Conservation (phyloP, 2,797 vertebrate genomes). For the Corythornis leucogaster region DNA sequence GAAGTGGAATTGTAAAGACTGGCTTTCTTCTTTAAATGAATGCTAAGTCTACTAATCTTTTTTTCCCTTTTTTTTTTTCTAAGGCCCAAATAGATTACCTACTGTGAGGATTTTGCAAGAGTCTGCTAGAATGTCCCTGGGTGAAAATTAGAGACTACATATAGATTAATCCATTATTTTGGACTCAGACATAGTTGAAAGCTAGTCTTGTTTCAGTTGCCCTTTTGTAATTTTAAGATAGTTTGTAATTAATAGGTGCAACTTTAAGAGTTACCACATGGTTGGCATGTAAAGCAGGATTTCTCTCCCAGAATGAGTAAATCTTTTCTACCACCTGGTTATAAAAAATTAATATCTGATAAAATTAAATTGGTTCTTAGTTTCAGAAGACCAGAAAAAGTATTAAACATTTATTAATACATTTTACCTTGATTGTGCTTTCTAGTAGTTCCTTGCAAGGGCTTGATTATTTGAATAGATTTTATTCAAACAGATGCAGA, state of each 20-base stretch:
- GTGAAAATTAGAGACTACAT: slow-evolving; percentile 2
- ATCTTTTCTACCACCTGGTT: slow-evolving; percentile 44
- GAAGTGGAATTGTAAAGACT: not conserved
- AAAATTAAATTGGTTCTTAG: slow-evolving; percentile 48
- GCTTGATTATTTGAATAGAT: slow-evolving; percentile 48
- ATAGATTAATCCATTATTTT: slow-evolving; percentile 40
- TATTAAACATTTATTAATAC: slow-evolving; percentile 67
- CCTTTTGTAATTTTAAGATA: slow-evolving; percentile 32
- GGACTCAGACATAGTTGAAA: not conserved
- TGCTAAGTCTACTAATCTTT: not conserved
- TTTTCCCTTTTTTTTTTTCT: not conserved
- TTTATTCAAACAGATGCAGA: slow-evolving; percentile 22
- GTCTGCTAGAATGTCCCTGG: slow-evolving; percentile 9
- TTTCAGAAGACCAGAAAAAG: slow-evolving; percentile 52
- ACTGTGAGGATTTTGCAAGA: slow-evolving; percentile 23
- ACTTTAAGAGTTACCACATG: slow-evolving; percentile 62
- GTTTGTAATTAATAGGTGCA: slow-evolving; percentile 45
- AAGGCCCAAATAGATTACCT: slow-evolving; percentile 37
- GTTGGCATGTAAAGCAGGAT: slow-evolving; percentile 44
- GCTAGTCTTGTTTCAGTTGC: slow-evolving; percentile 9
- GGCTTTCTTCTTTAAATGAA: slow-evolving; percentile 18
- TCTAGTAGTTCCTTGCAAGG: slow-evolving; percentile 35
- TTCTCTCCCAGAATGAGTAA: slow-evolving; percentile 43
- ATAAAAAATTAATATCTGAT: slow-evolving; percentile 60
- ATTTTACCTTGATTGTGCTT: slow-evolving; percentile 52